A percentile compares a stretch with the other conserved stretches of the same genome.
phyloP scores from a whole-genome alignment of 2,797 vertebrate genomes.

The Darevskia nairensis region DNA sequence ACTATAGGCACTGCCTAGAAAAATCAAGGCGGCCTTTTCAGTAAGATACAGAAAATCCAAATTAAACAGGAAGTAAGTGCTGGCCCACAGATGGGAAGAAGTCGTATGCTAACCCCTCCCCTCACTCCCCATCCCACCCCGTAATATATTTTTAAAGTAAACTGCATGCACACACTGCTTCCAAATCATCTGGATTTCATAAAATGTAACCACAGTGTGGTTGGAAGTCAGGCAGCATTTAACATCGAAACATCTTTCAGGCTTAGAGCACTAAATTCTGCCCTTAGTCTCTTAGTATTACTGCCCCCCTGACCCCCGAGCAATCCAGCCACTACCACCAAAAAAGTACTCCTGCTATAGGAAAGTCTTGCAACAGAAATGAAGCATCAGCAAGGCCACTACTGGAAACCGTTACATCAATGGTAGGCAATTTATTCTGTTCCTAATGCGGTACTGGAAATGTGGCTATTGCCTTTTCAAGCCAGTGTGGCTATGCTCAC shows the following conservation, averaged over 20 bases:
- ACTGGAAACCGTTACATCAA: neutral
- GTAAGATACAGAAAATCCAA: constrained; percentile 69
- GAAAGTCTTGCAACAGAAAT: constrained; percentile 23
- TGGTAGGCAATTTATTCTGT: neutral
- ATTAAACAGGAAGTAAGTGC: constrained; percentile 77
- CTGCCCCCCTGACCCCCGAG: constrained; percentile 13
- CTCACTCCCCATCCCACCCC: constrained; percentile 46
- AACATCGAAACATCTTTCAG: constrained; percentile 72
- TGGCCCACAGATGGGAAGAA: constrained; percentile 73
- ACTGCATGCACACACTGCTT: constrained; percentile 67
- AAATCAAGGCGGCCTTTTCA: constrained; percentile 70
- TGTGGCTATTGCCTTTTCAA: neutral
- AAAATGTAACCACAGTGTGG: constrained; percentile 74
- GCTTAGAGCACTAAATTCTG: constrained; percentile 62
- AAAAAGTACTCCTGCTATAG: constrained; percentile 38
- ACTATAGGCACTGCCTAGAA: constrained; percentile 65
- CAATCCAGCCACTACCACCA: constrained; percentile 46
- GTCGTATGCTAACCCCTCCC: constrained; percentile 54
- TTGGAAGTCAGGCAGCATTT: constrained; percentile 69
- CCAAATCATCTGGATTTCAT: constrained; percentile 83
- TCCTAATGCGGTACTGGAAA: neutral
- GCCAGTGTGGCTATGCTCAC: neutral
- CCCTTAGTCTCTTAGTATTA: constrained; percentile 49
- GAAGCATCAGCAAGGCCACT: constrained; percentile 15
- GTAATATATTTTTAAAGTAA: constrained; percentile 72